Evolutionary conservation across 2,888 invertebrate genomes (phyloP), one percentile per base, ranked within the genome.

Genomic region (Dugesia japonica): DNA sequence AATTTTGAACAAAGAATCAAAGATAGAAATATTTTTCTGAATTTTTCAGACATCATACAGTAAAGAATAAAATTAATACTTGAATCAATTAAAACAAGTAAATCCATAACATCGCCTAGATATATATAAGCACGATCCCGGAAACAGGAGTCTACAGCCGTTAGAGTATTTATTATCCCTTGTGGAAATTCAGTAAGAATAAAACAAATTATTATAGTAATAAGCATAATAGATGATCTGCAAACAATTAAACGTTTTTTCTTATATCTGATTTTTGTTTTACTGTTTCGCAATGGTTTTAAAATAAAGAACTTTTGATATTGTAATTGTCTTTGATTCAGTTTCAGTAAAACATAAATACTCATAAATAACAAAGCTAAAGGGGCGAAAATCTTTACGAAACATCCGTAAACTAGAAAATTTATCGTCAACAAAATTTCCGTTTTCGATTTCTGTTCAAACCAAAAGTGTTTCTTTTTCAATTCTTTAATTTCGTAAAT

Each of bases 1-100:
- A 38, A 38, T 38, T 17, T 38, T 9, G 17, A 9, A 38, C 38
- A 38, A 13, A 38, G 17, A 38, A 38, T 13, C 17, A 38, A 13
- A 13, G 38, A 38, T 13, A 38, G 17, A 79, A 87, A 86, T 0
- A 87, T 87, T 76, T 84, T 81, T 20, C 94, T 88, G 84, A 94
- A 94, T 87, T 93, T 93, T 80, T 91, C 88, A 79, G 92, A 92
- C 94, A 94, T 94, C 76, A 91, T 88, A 82, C 93, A 94, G 84
- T 94, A 94, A 42, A 94, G 87, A 79, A 94, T 89, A 83, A 94
- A 94, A 85, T 93, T 94, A 79, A 94, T 90, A 0, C 92, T 91
- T 9, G 92, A 92, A 85, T 94, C 94, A 81, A 93, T 86, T 77
- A 94, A 87, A 0, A 94, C 93, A 81, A 94, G 84, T 78, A 92